These are phyloP conservation scores for Drosophila chauvacae DNA, from an alignment of 1,140 invertebrate genomes.

Conservation along the genomic window DNA sequence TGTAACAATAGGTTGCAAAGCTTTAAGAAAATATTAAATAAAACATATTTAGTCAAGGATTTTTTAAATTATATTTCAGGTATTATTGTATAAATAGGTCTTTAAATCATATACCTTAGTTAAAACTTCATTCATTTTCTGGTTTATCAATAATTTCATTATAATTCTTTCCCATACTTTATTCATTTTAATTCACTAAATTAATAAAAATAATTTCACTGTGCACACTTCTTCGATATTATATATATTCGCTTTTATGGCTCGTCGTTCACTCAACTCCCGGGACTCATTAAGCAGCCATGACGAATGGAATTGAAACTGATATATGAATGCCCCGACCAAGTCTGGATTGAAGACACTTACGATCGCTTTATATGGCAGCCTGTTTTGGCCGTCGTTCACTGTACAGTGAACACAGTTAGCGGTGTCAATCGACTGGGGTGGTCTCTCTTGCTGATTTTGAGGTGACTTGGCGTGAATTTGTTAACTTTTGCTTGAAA, in stretches of 20 bases:
- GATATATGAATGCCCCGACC: slow-evolving; percentile 65
- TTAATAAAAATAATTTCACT: not conserved
- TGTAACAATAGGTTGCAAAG: not conserved
- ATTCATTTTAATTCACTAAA: no score
- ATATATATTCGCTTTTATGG: slow-evolving; percentile 36
- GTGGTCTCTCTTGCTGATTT: slow-evolving; percentile 79
- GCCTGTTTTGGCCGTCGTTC: slow-evolving; percentile 22
- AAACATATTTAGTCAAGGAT: no score
- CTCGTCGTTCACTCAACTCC: slow-evolving; percentile 75
- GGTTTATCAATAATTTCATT: no score
- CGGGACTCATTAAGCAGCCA: slow-evolving; percentile 78
- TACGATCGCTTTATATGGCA: slow-evolving; percentile 63
- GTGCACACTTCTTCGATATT: slow-evolving; percentile 12
- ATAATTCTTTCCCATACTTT: not conserved
- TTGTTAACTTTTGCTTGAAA: slow-evolving; percentile 77
- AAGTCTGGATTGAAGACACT: slow-evolving; percentile 36
- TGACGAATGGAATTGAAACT: slow-evolving; percentile 81
- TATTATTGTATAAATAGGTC: no score
- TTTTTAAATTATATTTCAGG: no score
- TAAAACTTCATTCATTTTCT: no score
- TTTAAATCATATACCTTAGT: no score
- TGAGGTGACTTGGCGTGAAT: slow-evolving; percentile 83
- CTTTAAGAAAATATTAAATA: not conserved
- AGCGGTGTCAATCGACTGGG: slow-evolving; percentile 60
- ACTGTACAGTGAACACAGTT: slow-evolving; percentile 34